Base-by-base conservation (phyloP, 2,113 vertebrate genomes). In the Petromus typicus region DNA sequence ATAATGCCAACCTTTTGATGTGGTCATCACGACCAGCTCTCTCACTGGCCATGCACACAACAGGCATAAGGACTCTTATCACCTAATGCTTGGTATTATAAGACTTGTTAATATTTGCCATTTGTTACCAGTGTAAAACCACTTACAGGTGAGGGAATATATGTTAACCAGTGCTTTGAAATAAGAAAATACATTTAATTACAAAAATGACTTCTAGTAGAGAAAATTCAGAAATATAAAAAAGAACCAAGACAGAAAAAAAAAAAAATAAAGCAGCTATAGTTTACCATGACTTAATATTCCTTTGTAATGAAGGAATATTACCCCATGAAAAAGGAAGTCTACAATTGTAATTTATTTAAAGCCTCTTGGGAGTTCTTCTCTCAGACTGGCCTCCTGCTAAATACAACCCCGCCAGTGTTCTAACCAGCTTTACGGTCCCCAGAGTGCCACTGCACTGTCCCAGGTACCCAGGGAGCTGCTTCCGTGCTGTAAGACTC, bases 161-260 rank as follows among this genome's bases (percentile, higher is more conserved):
- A 93, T 85, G 91, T 67, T 59, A 88, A 63, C 67, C 61, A 34
- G 37, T 54, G 37, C 54, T 78, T 86, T 87, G 14, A 90, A 90
- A 57, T 87, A 86, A 93, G 76, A 87, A 93, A 89, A 93, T 30
- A 10, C 14, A 81, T 71, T 86, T 88, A 87, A 87, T 61, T 91
- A 75, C 16, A 94, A 84, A 93, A 91, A 48, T 40, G 82, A 71
- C 37, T 79, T 64, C n/a, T 23, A 45, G 57, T 78, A 37, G 32
- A 90, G 67, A 93, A 95, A 86, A 87, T 64, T 80, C 10, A 89
- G 78, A 91, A 95, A 88, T 75, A 61, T 0, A 71, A 86, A 78
- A 94, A 86, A 54, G 30, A 43, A 88, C 6, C 5, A 20, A 93
- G 86, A 79, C 8, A 17, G 25, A 48, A 67, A 59, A 48, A 57